These are phyloP conservation scores for Siderastrea radians DNA, from an alignment of 92 coral and sea anemone species.

Conservation along the genomic window DNA sequence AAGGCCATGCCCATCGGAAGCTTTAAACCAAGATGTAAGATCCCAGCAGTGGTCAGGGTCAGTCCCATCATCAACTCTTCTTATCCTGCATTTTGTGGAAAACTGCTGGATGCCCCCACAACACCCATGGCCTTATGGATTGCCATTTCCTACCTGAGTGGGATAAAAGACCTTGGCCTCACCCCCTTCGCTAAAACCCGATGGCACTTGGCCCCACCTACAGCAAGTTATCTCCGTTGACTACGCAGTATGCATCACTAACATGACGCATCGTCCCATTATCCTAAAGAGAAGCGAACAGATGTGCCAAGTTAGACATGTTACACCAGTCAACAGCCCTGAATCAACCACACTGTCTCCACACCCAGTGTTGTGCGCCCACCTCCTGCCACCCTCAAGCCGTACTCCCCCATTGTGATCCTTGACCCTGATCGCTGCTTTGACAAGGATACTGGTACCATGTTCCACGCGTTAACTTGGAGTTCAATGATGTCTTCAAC, in stretches of 20 bases:
- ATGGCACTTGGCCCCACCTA: slow-evolving; percentile 61
- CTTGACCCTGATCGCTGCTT: slow-evolving; percentile 62
- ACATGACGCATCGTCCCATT: slow-evolving; percentile 54
- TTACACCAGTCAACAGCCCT: slow-evolving; percentile 22
- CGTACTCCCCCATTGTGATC: slow-evolving; percentile 33
- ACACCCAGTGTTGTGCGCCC: neutral
- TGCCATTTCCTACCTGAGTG: no score
- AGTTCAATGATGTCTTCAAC: slow-evolving; percentile 57
- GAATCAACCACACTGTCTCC: slow-evolving; percentile 25
- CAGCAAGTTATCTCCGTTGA: slow-evolving; percentile 51
- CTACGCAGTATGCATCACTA: slow-evolving; percentile 50
- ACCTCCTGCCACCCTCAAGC: slow-evolving; percentile 30
- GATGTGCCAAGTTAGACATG: slow-evolving; percentile 56
- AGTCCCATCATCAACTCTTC: no score
- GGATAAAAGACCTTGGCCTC: no score
- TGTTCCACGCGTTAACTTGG: slow-evolving; percentile 54
- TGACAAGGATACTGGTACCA: slow-evolving; percentile 38
- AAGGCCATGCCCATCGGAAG: no score
- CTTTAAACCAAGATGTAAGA: neutral
- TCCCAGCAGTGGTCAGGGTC: no score
- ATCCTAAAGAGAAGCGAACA: slow-evolving; percentile 63
- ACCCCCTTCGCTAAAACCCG: slow-evolving; percentile 16
- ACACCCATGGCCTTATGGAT: no score
- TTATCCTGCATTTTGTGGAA: no score
- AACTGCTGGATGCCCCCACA: no score